Conservation (phyloP, 2,888 invertebrate genomes). For the Ypsolopha scabrella region DNA sequence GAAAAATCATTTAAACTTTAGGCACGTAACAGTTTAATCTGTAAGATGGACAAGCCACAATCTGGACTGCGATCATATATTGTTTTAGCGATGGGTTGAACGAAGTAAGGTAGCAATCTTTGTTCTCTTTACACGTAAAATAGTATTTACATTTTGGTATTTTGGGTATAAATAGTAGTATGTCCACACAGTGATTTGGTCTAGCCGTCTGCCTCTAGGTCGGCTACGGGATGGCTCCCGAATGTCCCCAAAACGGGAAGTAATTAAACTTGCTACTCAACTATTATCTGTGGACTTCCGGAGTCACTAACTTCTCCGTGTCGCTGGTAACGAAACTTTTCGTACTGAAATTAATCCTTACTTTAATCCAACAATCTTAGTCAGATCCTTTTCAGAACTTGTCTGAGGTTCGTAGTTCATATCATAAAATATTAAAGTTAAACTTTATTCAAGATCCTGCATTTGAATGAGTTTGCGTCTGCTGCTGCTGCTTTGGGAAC, state of each 20-base stretch:
- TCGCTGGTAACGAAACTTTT: conserved; percentile 48
- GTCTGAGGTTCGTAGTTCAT: not conserved
- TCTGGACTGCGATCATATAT: too few species aligned
- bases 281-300: conserved; percentile 51
- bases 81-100: too few species aligned
- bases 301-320: conserved; percentile 47
- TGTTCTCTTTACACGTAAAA: too few species aligned
- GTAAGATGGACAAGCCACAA: too few species aligned
- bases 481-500: too few species aligned
- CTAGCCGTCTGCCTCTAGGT: conserved; percentile 8
- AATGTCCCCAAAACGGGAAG: conserved; percentile 34
- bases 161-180: too few species aligned
- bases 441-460: not conserved
- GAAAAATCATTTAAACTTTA: too few species aligned
- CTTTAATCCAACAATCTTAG: conserved; percentile 12
- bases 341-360: conserved; percentile 44
- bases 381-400: conserved; percentile 2
- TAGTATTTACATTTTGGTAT: too few species aligned
- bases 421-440: not conserved
- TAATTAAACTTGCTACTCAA: conserved; percentile 63
- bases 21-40: too few species aligned
- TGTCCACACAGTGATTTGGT: not conserved
- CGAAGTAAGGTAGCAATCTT: too few species aligned
- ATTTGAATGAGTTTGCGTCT: not conserved
- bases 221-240: not conserved